Evolutionary conservation across 2,113 vertebrate species (phyloP), one percentile per base, ranked within the genome.

Genomic region (Otocyon megalotis): DNA sequence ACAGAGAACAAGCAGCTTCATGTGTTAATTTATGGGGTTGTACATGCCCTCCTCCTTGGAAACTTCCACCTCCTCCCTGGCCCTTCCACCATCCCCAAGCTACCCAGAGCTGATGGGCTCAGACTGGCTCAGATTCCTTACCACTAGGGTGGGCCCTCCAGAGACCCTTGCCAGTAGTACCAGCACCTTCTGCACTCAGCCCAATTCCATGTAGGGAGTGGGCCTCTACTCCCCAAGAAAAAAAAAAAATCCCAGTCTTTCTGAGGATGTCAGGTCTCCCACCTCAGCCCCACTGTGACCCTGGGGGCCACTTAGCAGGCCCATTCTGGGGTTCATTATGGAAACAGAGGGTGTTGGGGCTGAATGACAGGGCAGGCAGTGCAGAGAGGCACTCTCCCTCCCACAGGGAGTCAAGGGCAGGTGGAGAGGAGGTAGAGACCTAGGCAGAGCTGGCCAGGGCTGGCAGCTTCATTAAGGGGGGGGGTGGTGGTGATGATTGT

Each of bases 391-490:
- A 0, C 54, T 9, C 3, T 62, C 7, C 53, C 1, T 17, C 12
- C 77, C n/a, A 90, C 35, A 32, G 32, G 0, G 28, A 69, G 93
- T 69, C 14, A 26, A 32, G 53, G 11, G 69, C 32, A 95, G 96
- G 86, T 94, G 22, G 90, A 80, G 2, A 37, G 93, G 16, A 63
- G n/a, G 53, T 53, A 54, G 48, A 67, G 83, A 88, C 20, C 0
- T 8, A n/a, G 32, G 72, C 24, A 3, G 16, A 28, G 37, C 5
- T 1, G 9, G 48, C 84, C 30, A 10, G 10, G 35, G 71, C 60
- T 3, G 60, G 60, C 3, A 1, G 3, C 81, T 97, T 97, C 76
- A 74, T 94, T 97, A 96, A 88, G 65, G 4, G 24, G 8, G 28
- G 24, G 30, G 48, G 76, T n/a, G 28, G 72, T 5, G 15, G 8